Conservation (phyloP, 2,113 vertebrate genomes). For the Dryoscopus gambensis region DNA sequence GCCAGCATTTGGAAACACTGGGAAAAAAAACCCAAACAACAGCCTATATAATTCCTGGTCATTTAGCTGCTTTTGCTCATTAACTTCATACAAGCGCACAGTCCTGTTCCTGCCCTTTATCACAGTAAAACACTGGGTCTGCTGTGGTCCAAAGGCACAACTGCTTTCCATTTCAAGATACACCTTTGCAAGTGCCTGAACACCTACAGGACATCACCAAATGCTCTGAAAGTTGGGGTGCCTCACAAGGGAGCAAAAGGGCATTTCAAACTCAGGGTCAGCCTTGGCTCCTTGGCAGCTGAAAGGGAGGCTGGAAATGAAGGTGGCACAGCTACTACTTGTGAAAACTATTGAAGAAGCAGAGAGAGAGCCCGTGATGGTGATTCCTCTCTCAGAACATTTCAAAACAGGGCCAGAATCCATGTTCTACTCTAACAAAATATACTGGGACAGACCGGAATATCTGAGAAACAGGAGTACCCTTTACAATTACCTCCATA, state of each 20-base stretch:
- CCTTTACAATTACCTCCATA: background rate
- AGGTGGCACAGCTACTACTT: background rate
- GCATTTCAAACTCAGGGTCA: background rate
- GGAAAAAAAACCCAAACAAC: background rate
- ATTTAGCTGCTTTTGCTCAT: background rate
- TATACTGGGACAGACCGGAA: background rate
- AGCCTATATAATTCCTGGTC: background rate
- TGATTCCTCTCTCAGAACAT: background rate
- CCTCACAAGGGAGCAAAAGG: background rate
- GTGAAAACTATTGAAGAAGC: background rate
- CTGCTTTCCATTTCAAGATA: background rate
- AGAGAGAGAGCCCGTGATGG: fast-evolving
- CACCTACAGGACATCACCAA: background rate
- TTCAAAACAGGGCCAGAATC: background rate
- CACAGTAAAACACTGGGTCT: background rate
- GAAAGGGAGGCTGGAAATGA: background rate
- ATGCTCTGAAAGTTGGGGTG: background rate
- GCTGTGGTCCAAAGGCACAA: background rate
- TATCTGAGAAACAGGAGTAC: background rate
- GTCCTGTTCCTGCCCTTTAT: background rate
- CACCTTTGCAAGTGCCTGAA: background rate
- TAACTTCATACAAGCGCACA: background rate
- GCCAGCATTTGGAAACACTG: background rate
- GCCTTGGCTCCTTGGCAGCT: background rate
- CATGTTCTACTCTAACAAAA: background rate